These are phyloP conservation scores for Varroa destructor DNA, from an alignment of 1,140 invertebrate genomes.

Conservation along the genomic window DNA sequence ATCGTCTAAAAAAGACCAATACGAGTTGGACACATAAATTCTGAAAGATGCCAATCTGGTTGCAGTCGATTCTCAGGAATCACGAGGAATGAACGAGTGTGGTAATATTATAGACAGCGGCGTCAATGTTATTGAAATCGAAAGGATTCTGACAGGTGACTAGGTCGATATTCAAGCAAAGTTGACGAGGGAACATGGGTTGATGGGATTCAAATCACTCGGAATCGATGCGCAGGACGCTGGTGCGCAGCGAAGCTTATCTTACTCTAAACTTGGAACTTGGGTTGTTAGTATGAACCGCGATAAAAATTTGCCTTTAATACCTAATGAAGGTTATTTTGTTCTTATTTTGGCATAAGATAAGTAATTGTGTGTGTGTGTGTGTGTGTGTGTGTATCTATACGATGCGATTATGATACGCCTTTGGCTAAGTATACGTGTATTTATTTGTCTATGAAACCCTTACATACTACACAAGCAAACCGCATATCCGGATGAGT, in stretches of 20 bases:
- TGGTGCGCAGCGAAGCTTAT: background rate
- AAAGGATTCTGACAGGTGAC: background rate
- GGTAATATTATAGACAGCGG: background rate
- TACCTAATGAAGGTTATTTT: too few species aligned
- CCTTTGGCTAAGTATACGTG: too few species aligned
- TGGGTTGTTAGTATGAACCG: too few species aligned
- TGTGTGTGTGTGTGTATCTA: too few species aligned
- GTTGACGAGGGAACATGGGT: background rate
- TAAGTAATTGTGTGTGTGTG: too few species aligned
- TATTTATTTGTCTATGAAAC: too few species aligned
- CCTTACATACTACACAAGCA: too few species aligned
- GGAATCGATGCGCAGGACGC: slow-evolving; percentile 16
- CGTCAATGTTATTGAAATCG: slow-evolving; percentile 1
- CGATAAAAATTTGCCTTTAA: too few species aligned
- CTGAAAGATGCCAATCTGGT: background rate
- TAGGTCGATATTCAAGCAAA: background rate
- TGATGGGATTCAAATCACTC: slow-evolving; percentile 7
- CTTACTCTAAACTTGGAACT: background rate
- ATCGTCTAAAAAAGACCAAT: background rate
- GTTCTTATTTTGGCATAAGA: too few species aligned
- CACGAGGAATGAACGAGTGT: background rate
- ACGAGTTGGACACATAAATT: background rate
- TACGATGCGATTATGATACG: too few species aligned
- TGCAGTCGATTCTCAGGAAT: background rate
- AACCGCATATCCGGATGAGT: too few species aligned